Conservation (phyloP, 1,140 invertebrate genomes). For the Plectrocnemia conspersa region DNA sequence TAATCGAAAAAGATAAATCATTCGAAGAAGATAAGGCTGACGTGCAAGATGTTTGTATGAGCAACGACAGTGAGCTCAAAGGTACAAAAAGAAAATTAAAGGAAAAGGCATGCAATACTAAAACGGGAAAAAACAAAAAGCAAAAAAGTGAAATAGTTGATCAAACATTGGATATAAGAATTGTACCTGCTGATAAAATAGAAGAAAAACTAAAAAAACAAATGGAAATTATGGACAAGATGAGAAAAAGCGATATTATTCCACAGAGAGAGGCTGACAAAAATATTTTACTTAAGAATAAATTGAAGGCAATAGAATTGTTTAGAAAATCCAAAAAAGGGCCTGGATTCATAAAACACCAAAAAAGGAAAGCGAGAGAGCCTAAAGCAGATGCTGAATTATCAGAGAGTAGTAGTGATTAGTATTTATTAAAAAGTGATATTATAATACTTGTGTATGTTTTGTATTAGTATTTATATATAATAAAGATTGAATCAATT, state of each 20-base stretch:
- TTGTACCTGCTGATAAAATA: not conserved
- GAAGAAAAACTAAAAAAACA: not conserved
- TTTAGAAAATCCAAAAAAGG: slow-evolving; percentile 64
- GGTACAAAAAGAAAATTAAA: slow-evolving; percentile 29
- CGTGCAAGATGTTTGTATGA: slow-evolving; percentile 34
- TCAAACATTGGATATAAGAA: slow-evolving; percentile 2
- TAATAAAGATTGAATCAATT: not conserved
- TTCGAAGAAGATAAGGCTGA: slow-evolving; percentile 32
- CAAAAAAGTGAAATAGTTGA: slow-evolving; percentile 35
- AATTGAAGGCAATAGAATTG: slow-evolving; percentile 70
- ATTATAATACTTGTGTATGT: not conserved
- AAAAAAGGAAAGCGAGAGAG: slow-evolving; percentile 40
- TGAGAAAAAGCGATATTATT: slow-evolving; percentile 54
- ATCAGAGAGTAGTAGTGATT: slow-evolving; percentile 61
- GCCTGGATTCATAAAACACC: slow-evolving; percentile 51
- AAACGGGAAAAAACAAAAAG: slow-evolving; percentile 35
- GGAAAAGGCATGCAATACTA: slow-evolving; percentile 35
- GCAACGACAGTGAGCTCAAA: slow-evolving; percentile 29
- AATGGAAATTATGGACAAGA: not conserved
- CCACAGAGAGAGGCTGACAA: slow-evolving; percentile 68
- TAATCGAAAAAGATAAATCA: slow-evolving; percentile 49
- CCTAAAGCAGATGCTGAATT: slow-evolving; percentile 59
- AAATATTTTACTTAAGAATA: slow-evolving; percentile 59
- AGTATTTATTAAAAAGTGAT: slow-evolving; percentile 27
- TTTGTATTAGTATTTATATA: not conserved